Evolutionary conservation across 2,888 invertebrate genomes (phyloP), one percentile per base, ranked within the genome.

Genomic region (Drosophila melanocephala): DNA sequence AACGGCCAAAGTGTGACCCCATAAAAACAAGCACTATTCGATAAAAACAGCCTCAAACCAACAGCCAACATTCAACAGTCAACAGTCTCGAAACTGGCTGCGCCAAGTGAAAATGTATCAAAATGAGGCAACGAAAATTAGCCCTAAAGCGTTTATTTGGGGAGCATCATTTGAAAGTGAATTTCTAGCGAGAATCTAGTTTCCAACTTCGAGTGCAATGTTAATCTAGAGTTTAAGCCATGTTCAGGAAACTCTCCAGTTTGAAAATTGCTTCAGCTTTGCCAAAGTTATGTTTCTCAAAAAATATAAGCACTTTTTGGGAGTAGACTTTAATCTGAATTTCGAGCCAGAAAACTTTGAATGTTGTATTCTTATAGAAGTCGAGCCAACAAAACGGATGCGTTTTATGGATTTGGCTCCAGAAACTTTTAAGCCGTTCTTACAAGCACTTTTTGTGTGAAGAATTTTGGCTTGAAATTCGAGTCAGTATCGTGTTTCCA

Each of bases 1-100:
- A 51, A 28, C 37, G 28, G 35, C 55, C 26, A 33, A 60, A 33
- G 26, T 22, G 68, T 16, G 30, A 33, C 32, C 33, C 32, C 3
- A 37, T 22, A 69, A 51, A 58, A 39, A 57, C 28, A 22, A 22
- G 26, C 47, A 26, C 47, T 56, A 19, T 26, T 26, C 35, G 47
- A 59, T 26, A 59, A 47, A 42, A 63, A 16, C 44, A 16, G 22
- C 61, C 61, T 2, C 37, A 44, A 44, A 22, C 47, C 47, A 42
- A 42, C 42, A 42, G 16, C 5, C 42, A 42, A 5, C 37, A 37
- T 12, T n/a, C 47, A 47, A 47, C 47, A 26, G 22, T 26, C 47
- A 47, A 47, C 47, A 47, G 26, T 47, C 47, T 47, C 47, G 9
- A 47, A 26, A 16, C 26, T 26, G 47, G 26, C 47, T 47, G 47